A percentile compares a stretch with the other conserved stretches of the same genome.
phyloP scores from a whole-genome alignment of 2,888 invertebrate genomes.

The Lutraria lutraria region DNA sequence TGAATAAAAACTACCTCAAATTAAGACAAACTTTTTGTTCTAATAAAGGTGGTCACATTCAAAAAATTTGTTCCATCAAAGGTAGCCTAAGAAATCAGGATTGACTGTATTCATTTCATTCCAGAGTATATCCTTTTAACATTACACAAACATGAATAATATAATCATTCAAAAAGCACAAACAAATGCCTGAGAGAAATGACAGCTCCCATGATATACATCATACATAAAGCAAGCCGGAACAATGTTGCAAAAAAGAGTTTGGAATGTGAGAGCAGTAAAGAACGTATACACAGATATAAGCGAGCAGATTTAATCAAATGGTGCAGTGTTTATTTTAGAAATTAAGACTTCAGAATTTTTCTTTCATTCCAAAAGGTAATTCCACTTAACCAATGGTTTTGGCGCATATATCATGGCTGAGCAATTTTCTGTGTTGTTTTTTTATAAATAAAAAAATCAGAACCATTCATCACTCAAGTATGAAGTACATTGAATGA shows the following conservation, averaged over 20 bases:
- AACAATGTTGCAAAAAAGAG: slow-evolving; percentile 4
- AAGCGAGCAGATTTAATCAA: not conserved
- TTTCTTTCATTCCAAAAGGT: too few species aligned
- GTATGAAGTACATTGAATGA: too few species aligned
- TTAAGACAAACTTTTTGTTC: too few species aligned
- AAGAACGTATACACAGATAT: not conserved
- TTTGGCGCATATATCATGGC: not conserved
- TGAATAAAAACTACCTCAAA: too few species aligned
- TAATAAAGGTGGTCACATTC: too few species aligned
- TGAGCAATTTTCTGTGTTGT: not conserved
- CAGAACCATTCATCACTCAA: too few species aligned
- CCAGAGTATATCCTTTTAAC: not conserved
- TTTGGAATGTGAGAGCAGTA: slow-evolving; percentile 17
- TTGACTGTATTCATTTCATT: too few species aligned
- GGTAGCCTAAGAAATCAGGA: too few species aligned
- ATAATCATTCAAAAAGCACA: not conserved
- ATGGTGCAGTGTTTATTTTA: not conserved
- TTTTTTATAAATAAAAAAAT: too few species aligned
- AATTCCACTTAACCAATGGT: not conserved
- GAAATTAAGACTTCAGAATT: too few species aligned
- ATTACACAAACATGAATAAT: not conserved
- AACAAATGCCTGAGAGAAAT: not conserved
- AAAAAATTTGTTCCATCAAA: too few species aligned
- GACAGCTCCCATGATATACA: not conserved
- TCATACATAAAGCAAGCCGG: not conserved